Percentiles rank a stretch among this genome's conserved stretches.
phyloP scores from a whole-genome alignment of 2,113 vertebrate genomes.

The Syngnathoides biaculeatus region DNA sequence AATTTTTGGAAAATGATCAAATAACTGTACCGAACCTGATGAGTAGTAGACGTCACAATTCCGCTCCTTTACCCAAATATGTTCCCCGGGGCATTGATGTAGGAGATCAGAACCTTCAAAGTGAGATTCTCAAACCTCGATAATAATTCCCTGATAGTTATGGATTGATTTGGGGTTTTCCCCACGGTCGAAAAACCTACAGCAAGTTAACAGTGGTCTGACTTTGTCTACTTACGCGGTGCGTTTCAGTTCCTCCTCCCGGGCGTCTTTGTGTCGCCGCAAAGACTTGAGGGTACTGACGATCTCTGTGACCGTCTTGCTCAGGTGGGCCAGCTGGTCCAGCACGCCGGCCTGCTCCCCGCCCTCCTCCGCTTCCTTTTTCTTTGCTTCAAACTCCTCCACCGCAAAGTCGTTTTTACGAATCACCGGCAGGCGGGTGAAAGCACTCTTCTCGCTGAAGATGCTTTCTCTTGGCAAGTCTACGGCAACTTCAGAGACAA shows the following conservation, averaged over 20 bases:
- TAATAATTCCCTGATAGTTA: no score
- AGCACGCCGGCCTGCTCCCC: conserved; percentile 26
- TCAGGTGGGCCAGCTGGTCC: conserved; percentile 52
- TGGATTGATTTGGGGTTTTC: no score
- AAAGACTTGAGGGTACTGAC: conserved; percentile 31
- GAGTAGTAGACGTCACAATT: no score
- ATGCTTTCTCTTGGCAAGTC: conserved; percentile 36
- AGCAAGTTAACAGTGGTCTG: not conserved
- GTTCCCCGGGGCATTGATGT: no score
- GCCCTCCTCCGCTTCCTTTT: conserved; percentile 15
- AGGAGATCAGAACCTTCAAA: no score
- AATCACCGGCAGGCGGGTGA: conserved; percentile 51
- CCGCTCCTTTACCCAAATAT: no score
- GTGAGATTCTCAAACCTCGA: no score
- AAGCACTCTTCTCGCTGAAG: conserved; percentile 62
- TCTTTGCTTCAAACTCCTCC: conserved; percentile 6
- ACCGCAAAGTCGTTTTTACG: conserved; percentile 23
- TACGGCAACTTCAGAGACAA: conserved; percentile 16
- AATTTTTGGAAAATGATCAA: no score
- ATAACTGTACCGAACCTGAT: no score
- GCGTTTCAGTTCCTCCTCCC: conserved; percentile 46
- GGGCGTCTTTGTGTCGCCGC: conserved; percentile 44
- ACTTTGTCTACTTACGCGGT: conserved; percentile 49
- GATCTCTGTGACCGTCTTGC: conserved; percentile 57
- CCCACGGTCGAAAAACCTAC: no score